Percentiles rank a stretch among this genome's conserved stretches.
Evolutionary conservation across 2,888 invertebrate species (phyloP).

Genomic region (Trimorus sp.): DNA sequence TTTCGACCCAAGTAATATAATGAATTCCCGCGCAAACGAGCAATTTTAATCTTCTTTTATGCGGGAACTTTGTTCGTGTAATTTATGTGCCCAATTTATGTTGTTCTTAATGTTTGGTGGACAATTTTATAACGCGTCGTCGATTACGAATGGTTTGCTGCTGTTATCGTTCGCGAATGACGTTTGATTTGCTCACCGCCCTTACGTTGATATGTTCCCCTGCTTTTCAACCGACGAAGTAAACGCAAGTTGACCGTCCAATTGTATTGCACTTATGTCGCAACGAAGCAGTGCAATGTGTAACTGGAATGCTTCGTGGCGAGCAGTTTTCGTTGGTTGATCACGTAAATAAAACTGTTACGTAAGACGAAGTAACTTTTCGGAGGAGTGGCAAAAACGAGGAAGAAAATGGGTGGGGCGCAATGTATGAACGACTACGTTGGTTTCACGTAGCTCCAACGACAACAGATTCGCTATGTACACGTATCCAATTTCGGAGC

Average conservation of each 20-base stretch:
- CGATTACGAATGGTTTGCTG: constrained; percentile 14
- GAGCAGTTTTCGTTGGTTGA: constrained; percentile 6
- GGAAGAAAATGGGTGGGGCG: too few relatives aligned
- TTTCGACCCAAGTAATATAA: constrained; percentile 11
- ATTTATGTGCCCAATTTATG: neutral
- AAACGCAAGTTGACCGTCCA: constrained; percentile 47
- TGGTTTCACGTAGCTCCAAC: constrained; percentile 31
- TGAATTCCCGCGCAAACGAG: constrained; percentile 14
- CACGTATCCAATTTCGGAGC: constrained; percentile 41
- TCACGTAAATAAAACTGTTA: constrained; percentile 6
- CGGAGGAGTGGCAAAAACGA: constrained; percentile 7
- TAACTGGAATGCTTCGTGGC: neutral
- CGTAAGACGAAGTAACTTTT: neutral
- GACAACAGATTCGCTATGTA: constrained; percentile 29
- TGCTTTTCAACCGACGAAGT: constrained; percentile 49
- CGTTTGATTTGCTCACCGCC: constrained; percentile 39
- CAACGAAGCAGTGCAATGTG: constrained; percentile 21
- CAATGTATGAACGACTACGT: constrained; percentile 10
- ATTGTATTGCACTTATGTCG: neutral
- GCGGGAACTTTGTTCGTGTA: neutral
- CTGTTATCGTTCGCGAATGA: constrained; percentile 25
- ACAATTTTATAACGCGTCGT: constrained; percentile 11
- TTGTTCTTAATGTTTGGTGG: neutral
- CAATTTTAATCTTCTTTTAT: constrained; percentile 7
- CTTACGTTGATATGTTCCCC: constrained; percentile 54